These are phyloP conservation scores for Pluvialis apricaria DNA, from an alignment of 2,113 vertebrate species.

Conservation along the genomic window DNA sequence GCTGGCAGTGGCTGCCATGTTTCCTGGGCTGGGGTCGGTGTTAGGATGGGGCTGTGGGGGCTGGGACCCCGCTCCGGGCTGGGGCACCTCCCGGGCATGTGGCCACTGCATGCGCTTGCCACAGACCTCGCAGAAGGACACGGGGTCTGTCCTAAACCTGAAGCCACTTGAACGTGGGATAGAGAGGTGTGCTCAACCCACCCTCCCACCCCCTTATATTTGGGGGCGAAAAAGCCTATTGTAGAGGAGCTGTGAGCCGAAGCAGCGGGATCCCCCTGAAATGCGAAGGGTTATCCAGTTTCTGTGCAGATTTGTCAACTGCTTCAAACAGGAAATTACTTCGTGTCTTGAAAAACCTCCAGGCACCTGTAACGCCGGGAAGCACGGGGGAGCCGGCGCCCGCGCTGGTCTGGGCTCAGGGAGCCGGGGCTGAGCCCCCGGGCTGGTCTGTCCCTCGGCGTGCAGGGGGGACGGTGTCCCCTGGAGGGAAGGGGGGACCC, in stretches of 20 bases:
- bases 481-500: background rate
- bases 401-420: background rate
- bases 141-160: background rate
- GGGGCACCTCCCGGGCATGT: background rate
- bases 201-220: background rate
- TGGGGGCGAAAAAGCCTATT: background rate
- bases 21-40: background rate
- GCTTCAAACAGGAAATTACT: constrained; percentile 20
- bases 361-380: background rate
- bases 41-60: background rate
- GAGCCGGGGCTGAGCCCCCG: rapidly evolving
- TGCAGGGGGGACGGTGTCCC: background rate
- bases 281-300: background rate
- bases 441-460: background rate
- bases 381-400: background rate
- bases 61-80: background rate
- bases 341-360: constrained; percentile 3
- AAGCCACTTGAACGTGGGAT: background rate
- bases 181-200: background rate
- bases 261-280: background rate
- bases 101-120: rapidly evolving
- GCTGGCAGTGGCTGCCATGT: rapidly evolving
- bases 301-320: constrained; percentile 6
- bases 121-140: rapidly evolving
- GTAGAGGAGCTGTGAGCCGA: background rate